Base-by-base conservation (phyloP, 2,113 vertebrate genomes). In the Miniopterus natalensis region DNA sequence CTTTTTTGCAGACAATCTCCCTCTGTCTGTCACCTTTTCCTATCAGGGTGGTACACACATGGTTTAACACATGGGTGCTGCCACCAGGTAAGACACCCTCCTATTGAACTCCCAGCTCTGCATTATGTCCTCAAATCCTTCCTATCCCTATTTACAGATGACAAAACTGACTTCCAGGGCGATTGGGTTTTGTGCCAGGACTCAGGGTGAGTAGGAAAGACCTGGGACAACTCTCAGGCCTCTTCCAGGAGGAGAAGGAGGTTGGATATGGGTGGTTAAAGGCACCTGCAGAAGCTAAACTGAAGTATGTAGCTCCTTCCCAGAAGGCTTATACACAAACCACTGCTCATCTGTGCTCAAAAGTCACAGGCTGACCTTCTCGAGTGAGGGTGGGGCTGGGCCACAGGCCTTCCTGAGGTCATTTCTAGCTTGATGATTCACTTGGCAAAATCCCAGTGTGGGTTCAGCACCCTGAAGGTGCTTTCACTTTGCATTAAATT, bases 341-440 rank as follows among this genome's bases (percentile, higher is more conserved):
- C 68, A 7, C 55, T 17, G 88, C 80, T 94, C 83, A 74, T 75
- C 12, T 3, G n/a, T 93, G 68, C 94, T 80, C 71, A 71, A 77
- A 89, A 92, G 59, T 75, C 21, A 3, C 59, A 66, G 74, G 47
- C 63, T 29, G 6, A 79, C 42, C 20, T 84, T 92, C 61, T 66
- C 0, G 10, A 71, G 14, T 13, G 11, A 73, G 47, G 27, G 11
- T 57, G 63, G 42, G 73, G 68, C 2, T 8, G 53, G 70, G 73
- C 68, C 87, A 68, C 68, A 23, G 8, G 55, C 11, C 79, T 81
- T 90, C 63, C 70, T 59, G 49, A 88, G 78, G 86, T 96, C 88
- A 96, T 90, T 96, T 96, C 93, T 81, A 89, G 63, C 86, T 93
- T 23, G 71, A 65, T 97, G 97, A 96, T 77, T 97, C 95, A 98